Evolutionary conservation across 2,888 invertebrate species (phyloP).

Genomic region (Torymus aiolomorphi): DNA sequence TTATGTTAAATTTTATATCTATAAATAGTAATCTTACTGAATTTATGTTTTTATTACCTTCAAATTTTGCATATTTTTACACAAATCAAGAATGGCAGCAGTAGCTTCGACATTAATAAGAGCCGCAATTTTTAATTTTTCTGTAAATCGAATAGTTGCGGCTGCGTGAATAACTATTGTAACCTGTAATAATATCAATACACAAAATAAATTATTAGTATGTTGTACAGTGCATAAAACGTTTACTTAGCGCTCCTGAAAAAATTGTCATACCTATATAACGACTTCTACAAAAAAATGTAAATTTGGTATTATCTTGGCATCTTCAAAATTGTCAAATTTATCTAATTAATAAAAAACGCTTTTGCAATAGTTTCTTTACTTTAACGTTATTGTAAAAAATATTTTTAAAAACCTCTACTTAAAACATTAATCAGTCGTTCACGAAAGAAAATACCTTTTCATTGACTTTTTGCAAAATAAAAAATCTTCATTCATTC

Average conservation of each 20-base stretch:
- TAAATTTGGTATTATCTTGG: too few species aligned
- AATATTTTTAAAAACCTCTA: too few species aligned
- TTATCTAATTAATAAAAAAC: background rate
- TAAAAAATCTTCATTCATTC: background rate
- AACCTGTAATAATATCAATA: conserved; percentile 58
- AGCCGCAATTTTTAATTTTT: conserved; percentile 81
- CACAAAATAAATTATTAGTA: too few species aligned
- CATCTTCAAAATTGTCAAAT: background rate
- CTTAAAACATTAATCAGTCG: too few species aligned
- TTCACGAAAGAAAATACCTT: too few species aligned
- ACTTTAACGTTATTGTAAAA: background rate
- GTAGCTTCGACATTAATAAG: conserved; percentile 83
- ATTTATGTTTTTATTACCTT: conserved; percentile 75
- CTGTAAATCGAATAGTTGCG: conserved; percentile 86
- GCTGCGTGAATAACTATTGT: conserved; percentile 84
- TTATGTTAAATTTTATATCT: too few species aligned
- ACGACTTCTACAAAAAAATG: too few species aligned
- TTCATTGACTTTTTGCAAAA: too few species aligned
- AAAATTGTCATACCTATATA: too few species aligned
- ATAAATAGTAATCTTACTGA: background rate
- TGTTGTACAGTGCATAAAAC: too few species aligned
- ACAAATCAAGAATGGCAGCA: conserved; percentile 80
- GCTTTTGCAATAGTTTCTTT: background rate
- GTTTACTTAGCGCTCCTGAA: too few species aligned
- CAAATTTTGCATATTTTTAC: conserved; percentile 81